Conservation (phyloP, 2,888 invertebrate species). For the Hypena proboscidalis region DNA sequence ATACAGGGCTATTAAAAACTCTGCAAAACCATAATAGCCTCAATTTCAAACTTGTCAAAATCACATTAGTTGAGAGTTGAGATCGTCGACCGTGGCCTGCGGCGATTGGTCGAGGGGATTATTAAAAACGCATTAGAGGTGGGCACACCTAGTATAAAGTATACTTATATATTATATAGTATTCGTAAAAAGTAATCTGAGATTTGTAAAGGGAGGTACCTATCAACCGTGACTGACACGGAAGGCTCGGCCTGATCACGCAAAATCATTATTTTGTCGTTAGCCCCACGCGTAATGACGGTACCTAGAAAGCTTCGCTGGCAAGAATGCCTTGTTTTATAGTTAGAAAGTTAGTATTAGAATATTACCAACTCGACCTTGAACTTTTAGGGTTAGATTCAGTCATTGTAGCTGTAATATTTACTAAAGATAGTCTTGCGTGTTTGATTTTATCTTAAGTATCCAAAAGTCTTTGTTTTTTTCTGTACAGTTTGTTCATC, state of each 20-base stretch:
- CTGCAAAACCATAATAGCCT: conserved; percentile 79
- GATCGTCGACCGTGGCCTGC: conserved; percentile 74
- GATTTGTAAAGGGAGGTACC: conserved; percentile 73
- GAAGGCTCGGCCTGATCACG: conserved; percentile 78
- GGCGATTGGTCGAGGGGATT: conserved; percentile 78
- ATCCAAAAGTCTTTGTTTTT: too few relatives aligned
- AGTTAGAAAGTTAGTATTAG: conserved; percentile 30
- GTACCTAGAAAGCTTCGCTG: conserved; percentile 62
- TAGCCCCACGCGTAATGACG: conserved; percentile 71
- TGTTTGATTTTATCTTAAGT: too few relatives aligned
- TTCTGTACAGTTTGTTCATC: too few relatives aligned
- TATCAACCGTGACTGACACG: conserved; percentile 82
- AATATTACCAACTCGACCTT: conserved; percentile 25
- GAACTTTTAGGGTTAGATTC: conserved; percentile 13
- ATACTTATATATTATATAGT: conserved; percentile 55
- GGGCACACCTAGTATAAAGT: conserved; percentile 72
- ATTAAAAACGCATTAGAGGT: conserved; percentile 82
- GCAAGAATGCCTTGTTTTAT: conserved; percentile 55
- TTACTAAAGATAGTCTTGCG: too few relatives aligned
- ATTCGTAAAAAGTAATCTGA: conserved; percentile 75
- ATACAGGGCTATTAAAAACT: conserved; percentile 72
- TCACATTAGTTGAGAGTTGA: conserved; percentile 80
- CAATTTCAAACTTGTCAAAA: conserved; percentile 84
- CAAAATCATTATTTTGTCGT: conserved; percentile 84
- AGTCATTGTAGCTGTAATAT: too few relatives aligned